Evolutionary conservation across 1,140 invertebrate species (phyloP), one percentile per base, ranked within the genome.

Genomic region (Amyelois transitella): DNA sequence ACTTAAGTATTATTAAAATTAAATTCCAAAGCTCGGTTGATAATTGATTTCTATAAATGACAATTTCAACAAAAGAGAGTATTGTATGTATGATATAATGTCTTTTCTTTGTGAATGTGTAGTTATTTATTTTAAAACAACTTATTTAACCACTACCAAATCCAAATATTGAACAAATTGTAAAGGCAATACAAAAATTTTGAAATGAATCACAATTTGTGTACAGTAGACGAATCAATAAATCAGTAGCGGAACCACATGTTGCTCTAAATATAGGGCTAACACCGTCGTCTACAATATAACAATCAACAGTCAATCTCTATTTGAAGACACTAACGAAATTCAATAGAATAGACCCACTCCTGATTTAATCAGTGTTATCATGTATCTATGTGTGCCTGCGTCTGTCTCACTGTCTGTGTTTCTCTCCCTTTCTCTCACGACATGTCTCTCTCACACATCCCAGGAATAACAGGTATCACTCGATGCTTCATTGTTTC

Each of bases 381-480:
- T n/a, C 24, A 54, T 67, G 61, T 69, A 60, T 51, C 56, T 83
- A 66, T 82, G 75, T 86, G 81, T 80, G 81, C 77, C 83, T 88
- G 82, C 80, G 66, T 87, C 77, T 88, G 72, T 87, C 81, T 88
- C 81, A 88, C 81, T 85, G 69, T 86, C 72, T 85, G 76, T 88
- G 79, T 88, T 86, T 88, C 82, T 88, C 65, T 85, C 85, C 80
- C 75, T 80, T 66, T 83, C 71, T 83, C 54, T 79, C 77, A 77
- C 74, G 49, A 83, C 77, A 79, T 78, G 76, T 81, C 77, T 83
- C 76, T 87, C 76, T 77, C 81, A 85, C 83, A 78, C 70, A 72
- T 66, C 79, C 79, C 75, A 86, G 82, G 85, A 81, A 88, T 86
- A 81, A 85, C 85, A 88, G 85, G 85, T 86, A 88, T 81, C 76